Percentiles rank a stretch among this genome's conserved stretches.
Conservation (phyloP, 2,797 vertebrate species). For the Anas capensis region DNA sequence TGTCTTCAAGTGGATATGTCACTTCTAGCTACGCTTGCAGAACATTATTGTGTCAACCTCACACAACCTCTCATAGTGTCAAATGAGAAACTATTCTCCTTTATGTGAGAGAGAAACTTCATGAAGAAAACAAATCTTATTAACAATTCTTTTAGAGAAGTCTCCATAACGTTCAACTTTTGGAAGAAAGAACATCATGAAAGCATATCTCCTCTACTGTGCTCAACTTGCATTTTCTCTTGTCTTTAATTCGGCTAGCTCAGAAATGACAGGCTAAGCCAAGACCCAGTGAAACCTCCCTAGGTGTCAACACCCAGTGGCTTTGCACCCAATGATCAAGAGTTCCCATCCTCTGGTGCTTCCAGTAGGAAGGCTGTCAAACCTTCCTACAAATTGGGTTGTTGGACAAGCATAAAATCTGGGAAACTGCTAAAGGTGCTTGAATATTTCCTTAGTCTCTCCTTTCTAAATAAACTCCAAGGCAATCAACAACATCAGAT, state of each 20-base stretch:
- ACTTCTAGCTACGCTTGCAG: background rate
- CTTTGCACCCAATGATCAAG: fast-evolving
- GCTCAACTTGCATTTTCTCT: background rate
- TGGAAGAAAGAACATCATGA: background rate
- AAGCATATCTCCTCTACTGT: background rate
- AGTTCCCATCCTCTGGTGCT: background rate
- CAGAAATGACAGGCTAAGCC: background rate
- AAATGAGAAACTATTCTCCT: background rate
- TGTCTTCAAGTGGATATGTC: background rate
- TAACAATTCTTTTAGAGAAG: background rate
- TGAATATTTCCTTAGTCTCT: background rate
- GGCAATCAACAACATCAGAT: background rate
- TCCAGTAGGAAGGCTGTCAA: background rate
- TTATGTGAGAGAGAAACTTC: background rate
- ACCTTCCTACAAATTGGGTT: background rate
- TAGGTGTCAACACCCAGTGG: background rate
- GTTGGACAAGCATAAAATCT: background rate
- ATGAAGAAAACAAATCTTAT: background rate
- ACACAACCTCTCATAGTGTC: too few relatives aligned
- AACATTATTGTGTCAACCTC: background rate
- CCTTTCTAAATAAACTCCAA: background rate
- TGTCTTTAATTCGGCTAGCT: background rate
- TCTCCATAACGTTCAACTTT: fast-evolving
- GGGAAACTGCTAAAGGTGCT: background rate
- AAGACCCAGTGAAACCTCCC: background rate